phyloP scores from a whole-genome alignment of 2,888 invertebrate genomes.

The Phyllotreta cruciferae region DNA sequence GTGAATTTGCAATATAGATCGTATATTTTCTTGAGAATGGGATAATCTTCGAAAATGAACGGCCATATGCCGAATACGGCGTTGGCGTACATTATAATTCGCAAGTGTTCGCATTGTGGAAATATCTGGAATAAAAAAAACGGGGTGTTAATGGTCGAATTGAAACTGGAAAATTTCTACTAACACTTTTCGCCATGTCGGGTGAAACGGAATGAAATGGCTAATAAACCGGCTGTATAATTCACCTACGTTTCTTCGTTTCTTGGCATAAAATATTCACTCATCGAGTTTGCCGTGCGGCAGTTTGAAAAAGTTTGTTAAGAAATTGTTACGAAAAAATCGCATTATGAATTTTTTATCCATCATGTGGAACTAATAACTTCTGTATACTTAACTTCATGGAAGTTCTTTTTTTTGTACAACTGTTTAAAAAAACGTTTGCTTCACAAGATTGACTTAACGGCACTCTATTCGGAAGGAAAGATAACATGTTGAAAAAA shows the following conservation, averaged over 20 bases:
- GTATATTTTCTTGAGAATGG: constrained; percentile 28
- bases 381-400: no score
- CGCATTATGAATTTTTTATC: constrained; percentile 3
- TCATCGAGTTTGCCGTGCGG: background rate
- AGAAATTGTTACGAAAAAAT: constrained; percentile 6
- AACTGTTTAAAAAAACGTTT: no score
- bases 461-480: no score
- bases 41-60: constrained; percentile 33
- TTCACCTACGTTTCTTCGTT: no score
- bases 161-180: background rate
- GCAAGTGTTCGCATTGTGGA: constrained; percentile 35
- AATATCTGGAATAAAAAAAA: constrained; percentile 33
- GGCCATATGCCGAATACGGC: constrained; percentile 36
- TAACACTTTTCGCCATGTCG: background rate
- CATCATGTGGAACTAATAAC: no score
- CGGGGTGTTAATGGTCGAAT: background rate
- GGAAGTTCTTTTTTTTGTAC: no score
- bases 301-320: constrained; percentile 1
- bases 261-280: no score
- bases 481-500: no score
- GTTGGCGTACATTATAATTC: constrained; percentile 35
- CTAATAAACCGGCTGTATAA: no score
- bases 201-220: background rate
- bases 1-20: constrained; percentile 31
- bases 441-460: no score